Percentiles rank a stretch among this genome's conserved stretches.
These are phyloP conservation scores for Epinotia bilunana DNA, from an alignment of 2,888 invertebrate species.

Conservation along the genomic window DNA sequence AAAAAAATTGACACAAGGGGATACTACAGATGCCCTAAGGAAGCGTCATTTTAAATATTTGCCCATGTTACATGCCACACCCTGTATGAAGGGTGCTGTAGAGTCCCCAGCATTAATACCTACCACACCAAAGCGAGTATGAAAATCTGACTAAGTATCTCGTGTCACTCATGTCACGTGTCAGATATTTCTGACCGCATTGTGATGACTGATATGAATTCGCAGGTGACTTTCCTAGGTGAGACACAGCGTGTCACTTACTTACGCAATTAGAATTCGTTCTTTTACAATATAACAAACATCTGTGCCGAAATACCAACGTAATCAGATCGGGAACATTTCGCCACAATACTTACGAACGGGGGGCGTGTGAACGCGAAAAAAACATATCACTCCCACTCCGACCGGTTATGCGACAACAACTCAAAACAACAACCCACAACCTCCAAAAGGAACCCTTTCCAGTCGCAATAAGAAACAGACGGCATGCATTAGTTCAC, in stretches of 20 bases:
- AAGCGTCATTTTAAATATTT: no score
- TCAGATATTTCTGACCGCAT: no score
- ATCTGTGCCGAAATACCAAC: constrained; percentile 64
- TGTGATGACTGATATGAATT: no score
- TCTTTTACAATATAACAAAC: constrained; percentile 12
- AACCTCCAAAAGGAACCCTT: constrained; percentile 60
- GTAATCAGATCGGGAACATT: constrained; percentile 66
- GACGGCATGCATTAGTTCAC: constrained; percentile 52
- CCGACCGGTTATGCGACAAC: constrained; percentile 67
- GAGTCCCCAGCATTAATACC: no score
- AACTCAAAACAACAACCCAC: constrained; percentile 52
- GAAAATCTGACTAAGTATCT: no score
- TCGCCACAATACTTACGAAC: constrained; percentile 59
- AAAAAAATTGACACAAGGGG: no score
- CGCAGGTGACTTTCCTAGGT: background rate
- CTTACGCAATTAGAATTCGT: constrained; percentile 12
- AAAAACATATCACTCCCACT: constrained; percentile 84
- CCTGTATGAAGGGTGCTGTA: no score
- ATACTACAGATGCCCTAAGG: no score
- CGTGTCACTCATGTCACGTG: no score
- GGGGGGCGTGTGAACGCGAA: constrained; percentile 79
- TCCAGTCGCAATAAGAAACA: constrained; percentile 58
- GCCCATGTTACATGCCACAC: no score
- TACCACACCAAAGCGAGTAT: no score
- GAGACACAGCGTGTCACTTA: constrained; percentile 3